Evolutionary conservation across 2,888 invertebrate genomes (phyloP).

Genomic region (Leptogaster cylindrica): DNA sequence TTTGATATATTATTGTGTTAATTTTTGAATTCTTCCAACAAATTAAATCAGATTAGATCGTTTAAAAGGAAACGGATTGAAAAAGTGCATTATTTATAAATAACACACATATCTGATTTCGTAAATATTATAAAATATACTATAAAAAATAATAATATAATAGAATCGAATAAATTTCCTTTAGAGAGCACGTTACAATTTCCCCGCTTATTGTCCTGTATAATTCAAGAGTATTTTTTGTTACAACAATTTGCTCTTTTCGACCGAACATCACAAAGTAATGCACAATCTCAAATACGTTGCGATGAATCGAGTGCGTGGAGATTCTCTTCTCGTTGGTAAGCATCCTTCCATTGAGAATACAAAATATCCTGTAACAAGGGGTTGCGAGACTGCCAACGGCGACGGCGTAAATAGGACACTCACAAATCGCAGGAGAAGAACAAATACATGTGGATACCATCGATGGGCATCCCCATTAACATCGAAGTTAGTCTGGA

Average conservation of each 20-base stretch:
- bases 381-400: neutral
- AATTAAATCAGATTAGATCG: no score
- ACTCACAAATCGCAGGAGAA: neutral
- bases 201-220: no score
- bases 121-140: no score
- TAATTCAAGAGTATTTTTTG: no score
- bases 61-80: no score
- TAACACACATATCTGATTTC: no score
- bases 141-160: no score
- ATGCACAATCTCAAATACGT: neutral
- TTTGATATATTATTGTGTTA: no score
- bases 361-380: neutral
- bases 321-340: neutral
- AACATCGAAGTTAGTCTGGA: conserved; percentile 46
- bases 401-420: conserved; percentile 24
- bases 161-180: no score
- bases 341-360: neutral
- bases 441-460: conserved; percentile 16
- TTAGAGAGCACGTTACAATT: no score
- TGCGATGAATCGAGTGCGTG: conserved; percentile 1
- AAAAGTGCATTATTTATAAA: no score
- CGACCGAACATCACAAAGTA: neutral
- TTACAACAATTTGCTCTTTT: conserved; percentile 5
- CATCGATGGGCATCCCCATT: conserved; percentile 19
- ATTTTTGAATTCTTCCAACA: no score